These are phyloP conservation scores for Anarsia innoxiella DNA, from an alignment of 2,888 invertebrate genomes.

Conservation along the genomic window DNA sequence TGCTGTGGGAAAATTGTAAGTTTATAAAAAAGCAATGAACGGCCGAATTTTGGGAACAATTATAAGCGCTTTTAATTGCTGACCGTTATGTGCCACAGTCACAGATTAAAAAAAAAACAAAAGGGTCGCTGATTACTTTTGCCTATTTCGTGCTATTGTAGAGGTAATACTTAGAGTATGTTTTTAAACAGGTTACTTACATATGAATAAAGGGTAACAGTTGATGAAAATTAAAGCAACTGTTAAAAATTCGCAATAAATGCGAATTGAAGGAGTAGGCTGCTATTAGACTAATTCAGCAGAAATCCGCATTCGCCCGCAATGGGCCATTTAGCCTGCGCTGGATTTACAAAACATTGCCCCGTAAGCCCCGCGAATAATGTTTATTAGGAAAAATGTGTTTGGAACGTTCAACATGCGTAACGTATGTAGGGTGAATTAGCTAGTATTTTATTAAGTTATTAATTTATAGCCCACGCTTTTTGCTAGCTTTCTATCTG, in stretches of 20 bases:
- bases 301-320: conserved; percentile 53
- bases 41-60: too few species aligned
- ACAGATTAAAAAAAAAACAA: too few species aligned
- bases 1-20: too few species aligned
- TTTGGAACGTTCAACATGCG: conserved; percentile 23
- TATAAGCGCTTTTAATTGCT: too few species aligned
- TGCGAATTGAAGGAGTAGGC: conserved; percentile 57
- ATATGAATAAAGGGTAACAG: too few species aligned
- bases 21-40: too few species aligned
- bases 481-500: too few species aligned
- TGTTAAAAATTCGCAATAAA: conserved; percentile 40
- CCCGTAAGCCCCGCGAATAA: conserved; percentile 48
- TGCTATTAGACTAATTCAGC: conserved; percentile 60
- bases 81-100: too few species aligned
- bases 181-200: not conserved
- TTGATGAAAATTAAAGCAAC: conserved; percentile 34
- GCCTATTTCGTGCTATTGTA: too few species aligned
- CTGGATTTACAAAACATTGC: conserved; percentile 64
- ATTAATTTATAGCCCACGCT: too few species aligned
- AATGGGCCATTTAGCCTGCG: conserved; percentile 59
- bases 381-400: conserved; percentile 65
- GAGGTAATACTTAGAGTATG: not conserved
- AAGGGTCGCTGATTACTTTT: too few species aligned
- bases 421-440: conserved; percentile 37
- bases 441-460: conserved; percentile 10